Evolutionary conservation across 35 echinoderm and acorn worm genomes (phyloP).

Genomic region (Heliocidaris tuberculata): DNA sequence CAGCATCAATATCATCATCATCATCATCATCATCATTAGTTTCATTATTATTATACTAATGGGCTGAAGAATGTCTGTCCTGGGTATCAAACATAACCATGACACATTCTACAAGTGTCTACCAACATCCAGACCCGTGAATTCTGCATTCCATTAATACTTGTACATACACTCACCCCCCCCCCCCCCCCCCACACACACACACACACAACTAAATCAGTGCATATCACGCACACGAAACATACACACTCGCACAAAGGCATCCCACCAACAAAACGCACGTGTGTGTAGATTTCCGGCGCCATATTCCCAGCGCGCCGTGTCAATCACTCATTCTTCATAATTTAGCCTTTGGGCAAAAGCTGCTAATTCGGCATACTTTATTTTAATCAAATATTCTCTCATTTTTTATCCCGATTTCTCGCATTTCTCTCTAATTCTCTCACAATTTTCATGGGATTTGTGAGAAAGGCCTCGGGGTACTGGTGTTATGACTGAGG

Average conservation of each 20-base stretch:
- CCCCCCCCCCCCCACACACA: not conserved
- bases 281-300: not conserved
- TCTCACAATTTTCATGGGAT: not conserved
- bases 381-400: not conserved
- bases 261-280: not conserved
- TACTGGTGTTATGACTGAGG: not conserved
- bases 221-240: not conserved
- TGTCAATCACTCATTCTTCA: not conserved
- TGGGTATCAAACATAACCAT: too few species aligned
- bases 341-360: not conserved
- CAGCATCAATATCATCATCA: too few species aligned
- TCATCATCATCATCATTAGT: too few species aligned
- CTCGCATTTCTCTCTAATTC: not conserved
- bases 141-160: too few species aligned
- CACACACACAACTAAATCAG: not conserved
- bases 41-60: too few species aligned
- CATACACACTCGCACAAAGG: too few species aligned
- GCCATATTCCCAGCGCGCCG: not conserved
- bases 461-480: not conserved
- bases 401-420: not conserved
- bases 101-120: too few species aligned
- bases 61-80: too few species aligned
- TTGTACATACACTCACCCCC: too few species aligned
- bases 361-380: not conserved
- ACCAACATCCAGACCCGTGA: too few species aligned